These are phyloP conservation scores for Chaetura pelagica DNA, from an alignment of 2,113 vertebrate genomes.

Conservation along the genomic window DNA sequence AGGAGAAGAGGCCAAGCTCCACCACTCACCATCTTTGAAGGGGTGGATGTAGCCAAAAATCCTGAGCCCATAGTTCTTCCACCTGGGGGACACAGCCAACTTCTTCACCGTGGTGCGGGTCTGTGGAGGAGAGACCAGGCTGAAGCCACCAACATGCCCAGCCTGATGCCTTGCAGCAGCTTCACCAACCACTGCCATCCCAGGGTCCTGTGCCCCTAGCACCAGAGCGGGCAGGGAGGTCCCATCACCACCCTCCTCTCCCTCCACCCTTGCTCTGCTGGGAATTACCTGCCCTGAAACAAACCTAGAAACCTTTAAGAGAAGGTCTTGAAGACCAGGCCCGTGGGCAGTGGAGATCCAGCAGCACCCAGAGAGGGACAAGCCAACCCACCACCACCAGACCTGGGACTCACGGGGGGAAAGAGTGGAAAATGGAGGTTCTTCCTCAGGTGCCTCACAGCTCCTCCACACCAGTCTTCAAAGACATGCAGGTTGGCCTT, in stretches of 20 bases:
- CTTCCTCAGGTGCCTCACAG: slow-evolving; percentile 88
- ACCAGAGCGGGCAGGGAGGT: rapidly evolving
- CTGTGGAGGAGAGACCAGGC: slow-evolving; percentile 53
- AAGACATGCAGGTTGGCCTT: slow-evolving; percentile 96
- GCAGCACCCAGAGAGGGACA: background rate
- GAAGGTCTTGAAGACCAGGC: background rate
- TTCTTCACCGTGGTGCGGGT: slow-evolving; percentile 92
- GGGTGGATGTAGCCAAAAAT: slow-evolving; percentile 97
- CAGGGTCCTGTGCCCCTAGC: rapidly evolving
- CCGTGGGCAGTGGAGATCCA: background rate
- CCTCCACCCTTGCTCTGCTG: background rate
- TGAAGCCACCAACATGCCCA: rapidly evolving
- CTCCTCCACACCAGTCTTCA: slow-evolving; percentile 97
- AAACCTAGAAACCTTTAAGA: background rate
- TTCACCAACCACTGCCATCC: rapidly evolving
- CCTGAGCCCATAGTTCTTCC: slow-evolving; percentile 97
- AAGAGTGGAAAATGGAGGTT: slow-evolving; percentile 97
- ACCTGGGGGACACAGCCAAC: slow-evolving; percentile 95
- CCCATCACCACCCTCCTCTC: background rate
- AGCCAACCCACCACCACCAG: rapidly evolving
- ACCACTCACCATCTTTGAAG: slow-evolving; percentile 89
- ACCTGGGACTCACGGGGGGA: slow-evolving; percentile 87
- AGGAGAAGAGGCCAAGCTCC: background rate
- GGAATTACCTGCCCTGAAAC: background rate
- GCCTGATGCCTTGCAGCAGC: background rate